Evolutionary conservation across 2,113 vertebrate genomes (phyloP), one percentile per base, ranked within the genome.

Genomic region (Anhinga anhinga): DNA sequence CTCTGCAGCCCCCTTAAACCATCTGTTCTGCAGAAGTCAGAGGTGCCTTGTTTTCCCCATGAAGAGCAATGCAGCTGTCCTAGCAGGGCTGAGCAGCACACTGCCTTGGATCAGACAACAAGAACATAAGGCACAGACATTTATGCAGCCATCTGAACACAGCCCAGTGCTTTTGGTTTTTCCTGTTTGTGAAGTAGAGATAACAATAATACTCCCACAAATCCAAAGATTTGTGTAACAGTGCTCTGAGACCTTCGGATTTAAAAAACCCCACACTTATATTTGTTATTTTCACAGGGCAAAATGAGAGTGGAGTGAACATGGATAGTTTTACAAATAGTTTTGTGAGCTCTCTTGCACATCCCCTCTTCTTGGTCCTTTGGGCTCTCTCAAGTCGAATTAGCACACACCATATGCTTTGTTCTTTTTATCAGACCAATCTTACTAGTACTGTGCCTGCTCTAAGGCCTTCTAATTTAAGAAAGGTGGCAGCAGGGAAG

Each of bases 11-110:
- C 86, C 87, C 91, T 95, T 90, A 93, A 53, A 27, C 96, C 95
- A 94, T 95, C 87, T 96, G 93, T 53, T 94, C 73, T 91, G n/a
- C 87, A 91, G 34, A 73, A 96, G 95, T 66, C 83, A 95, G 95
- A 93, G 89, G 90, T 93, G 87, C 70, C 78, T 93, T 80, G 87
- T 94, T 96, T 96, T 85, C 78, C 53, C 83, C 70, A 56, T 1
- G 13, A 63, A 55, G 66, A 91, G 62, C 56, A 76, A 76, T 10
- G 73, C 87, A 94, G 86, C 77, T 81, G 45, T 49, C 72, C 59
- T 36, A 93, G 49, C 62, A 83, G 44, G 52, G 82, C 86, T 79
- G 61, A 90, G 82, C 82, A 90, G 55, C 40, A 34, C 32, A 0
- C 53, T 86, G 76, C 58, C 58, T 90, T 32, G 34, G 44, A 86